These are phyloP conservation scores for Neoniphon sammara DNA, from an alignment of 2,797 vertebrate genomes.

Conservation along the genomic window DNA sequence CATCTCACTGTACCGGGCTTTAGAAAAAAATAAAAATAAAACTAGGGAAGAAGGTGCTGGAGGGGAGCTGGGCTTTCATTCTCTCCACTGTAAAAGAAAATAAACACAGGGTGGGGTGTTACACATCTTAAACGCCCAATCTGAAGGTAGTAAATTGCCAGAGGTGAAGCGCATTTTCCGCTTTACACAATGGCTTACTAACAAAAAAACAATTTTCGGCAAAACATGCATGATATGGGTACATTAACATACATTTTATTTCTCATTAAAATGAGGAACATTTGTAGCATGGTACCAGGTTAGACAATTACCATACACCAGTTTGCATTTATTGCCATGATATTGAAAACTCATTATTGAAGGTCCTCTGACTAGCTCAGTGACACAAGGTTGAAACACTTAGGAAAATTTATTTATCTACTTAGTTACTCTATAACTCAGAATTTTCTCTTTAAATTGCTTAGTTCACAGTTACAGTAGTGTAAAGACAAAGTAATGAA, in stretches of 20 bases:
- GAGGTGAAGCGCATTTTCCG: slow-evolving; percentile 20
- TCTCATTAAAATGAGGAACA: background rate
- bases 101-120: slow-evolving; percentile 37
- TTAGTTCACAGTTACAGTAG: background rate
- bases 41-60: slow-evolving; percentile 24
- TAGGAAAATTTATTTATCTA: background rate
- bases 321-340: background rate
- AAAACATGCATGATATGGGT: slow-evolving; percentile 10
- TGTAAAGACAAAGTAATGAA: background rate
- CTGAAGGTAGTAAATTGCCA: slow-evolving; percentile 47
- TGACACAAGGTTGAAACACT: too few relatives aligned
- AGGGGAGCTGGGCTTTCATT: slow-evolving; percentile 40
- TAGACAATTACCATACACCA: background rate
- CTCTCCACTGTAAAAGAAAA: slow-evolving; percentile 33
- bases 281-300: background rate
- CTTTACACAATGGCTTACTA: slow-evolving; percentile 26
- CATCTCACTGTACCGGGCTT: slow-evolving; percentile 14
- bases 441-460: background rate
- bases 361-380: too few relatives aligned
- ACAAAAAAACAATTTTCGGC: slow-evolving; percentile 15
- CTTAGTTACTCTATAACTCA: background rate
- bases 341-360: too few relatives aligned
- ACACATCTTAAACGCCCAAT: slow-evolving; percentile 41
- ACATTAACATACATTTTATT: background rate
- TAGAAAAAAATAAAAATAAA: slow-evolving; percentile 1